These are phyloP conservation scores for Heliconius hortense DNA, from an alignment of 2,888 invertebrate genomes.

Conservation along the genomic window DNA sequence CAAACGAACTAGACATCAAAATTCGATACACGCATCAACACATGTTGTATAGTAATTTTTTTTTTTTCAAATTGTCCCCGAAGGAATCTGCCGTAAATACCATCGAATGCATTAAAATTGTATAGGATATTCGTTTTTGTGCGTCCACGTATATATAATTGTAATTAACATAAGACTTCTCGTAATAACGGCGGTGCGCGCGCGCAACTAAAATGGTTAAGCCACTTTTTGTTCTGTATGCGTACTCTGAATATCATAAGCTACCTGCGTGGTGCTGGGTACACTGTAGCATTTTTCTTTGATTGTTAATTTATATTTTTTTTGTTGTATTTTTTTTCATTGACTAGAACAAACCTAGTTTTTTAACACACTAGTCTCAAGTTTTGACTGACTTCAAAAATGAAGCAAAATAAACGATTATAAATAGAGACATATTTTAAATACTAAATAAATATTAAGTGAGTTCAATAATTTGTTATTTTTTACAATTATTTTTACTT, in stretches of 20 bases:
- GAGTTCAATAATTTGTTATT: no score
- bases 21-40: conserved; percentile 63
- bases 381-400: no score
- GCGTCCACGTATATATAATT: conserved; percentile 54
- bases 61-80: conserved; percentile 54
- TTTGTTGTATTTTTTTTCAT: background rate
- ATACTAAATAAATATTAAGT: background rate
- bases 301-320: background rate
- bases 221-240: conserved; percentile 64
- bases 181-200: conserved; percentile 72
- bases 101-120: conserved; percentile 75
- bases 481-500: no score
- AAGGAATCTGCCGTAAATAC: conserved; percentile 76
- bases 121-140: conserved; percentile 69
- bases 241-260: conserved; percentile 79
- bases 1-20: conserved; percentile 54
- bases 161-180: conserved; percentile 78
- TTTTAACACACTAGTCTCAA: no score
- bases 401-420: background rate
- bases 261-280: conserved; percentile 54
- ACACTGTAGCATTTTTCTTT: conserved; percentile 68
- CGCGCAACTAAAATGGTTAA: conserved; percentile 67
- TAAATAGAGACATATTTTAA: background rate
- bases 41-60: conserved; percentile 40
- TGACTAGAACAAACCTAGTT: no score